Base-by-base conservation (phyloP, 2,888 invertebrate species). In the Colostygia pectinataria region DNA sequence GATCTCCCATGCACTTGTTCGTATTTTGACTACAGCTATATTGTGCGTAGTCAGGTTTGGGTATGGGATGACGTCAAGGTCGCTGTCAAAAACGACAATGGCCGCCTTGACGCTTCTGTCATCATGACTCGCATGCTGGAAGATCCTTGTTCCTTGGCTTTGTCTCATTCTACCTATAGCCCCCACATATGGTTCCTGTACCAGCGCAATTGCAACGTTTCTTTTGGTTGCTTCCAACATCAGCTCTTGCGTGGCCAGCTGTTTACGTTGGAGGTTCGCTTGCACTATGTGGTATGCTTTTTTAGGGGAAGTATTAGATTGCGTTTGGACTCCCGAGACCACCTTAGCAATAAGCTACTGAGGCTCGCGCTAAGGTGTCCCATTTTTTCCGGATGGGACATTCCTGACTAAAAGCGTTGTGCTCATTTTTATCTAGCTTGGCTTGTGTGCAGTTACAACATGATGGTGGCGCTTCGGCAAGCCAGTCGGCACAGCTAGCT, bases 181-280 rank as follows among this genome's bases (percentile, higher is more conserved):
- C 2, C 44, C 37, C 4, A 37, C 25, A 18, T 45, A 45, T 2
- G 45, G 45, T 6, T 44, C 43, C 8, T 44, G 43, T 3, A 44
- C 7, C 23, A 44, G 14, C 9, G 36, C 43, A 9, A 45, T 14
- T 1, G 45, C 45, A 10, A 45, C 14, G 3, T 18, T 32, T 8
- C 6, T 24, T 1, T 38, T 10, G 2, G 1, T 18, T 1, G 45
- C 45, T 2, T 43, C 36, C 0, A 23, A 4, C 14, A 43, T 14
- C 0, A 43, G 3, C 2, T 43, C 43, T 0, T 37, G 13, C 4
- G 44, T 44, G 1, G 44, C 44, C 0, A 14, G n/a, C 5, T 13
- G 9, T 8, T 31, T 44, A 1, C 37, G 3, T 7, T 44, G 8
- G 2, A 25, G 25, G 9, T 25, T 25, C 2, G 25, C 25, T 18